Percentiles rank a stretch among this genome's conserved stretches.
These are phyloP conservation scores for Epistrophe grossulariae DNA, from an alignment of 2,888 invertebrate species.

Conservation along the genomic window DNA sequence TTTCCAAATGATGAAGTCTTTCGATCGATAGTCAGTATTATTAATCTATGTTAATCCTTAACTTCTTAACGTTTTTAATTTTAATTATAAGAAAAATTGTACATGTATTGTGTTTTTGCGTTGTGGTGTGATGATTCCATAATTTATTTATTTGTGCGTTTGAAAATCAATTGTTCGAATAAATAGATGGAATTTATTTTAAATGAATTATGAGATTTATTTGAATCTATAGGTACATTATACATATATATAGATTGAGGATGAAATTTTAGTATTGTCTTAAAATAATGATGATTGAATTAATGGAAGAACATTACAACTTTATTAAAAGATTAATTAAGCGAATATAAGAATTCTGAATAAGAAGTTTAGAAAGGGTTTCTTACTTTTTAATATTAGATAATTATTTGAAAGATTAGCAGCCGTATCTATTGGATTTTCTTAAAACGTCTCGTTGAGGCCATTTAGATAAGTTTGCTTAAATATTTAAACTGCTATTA, in stretches of 20 bases:
- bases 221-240: too few species aligned
- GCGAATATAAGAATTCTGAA: too few species aligned
- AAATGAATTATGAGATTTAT: not conserved
- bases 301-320: too few species aligned
- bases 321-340: too few species aligned
- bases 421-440: too few species aligned
- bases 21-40: slow-evolving; percentile 20
- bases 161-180: slow-evolving; percentile 22
- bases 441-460: too few species aligned
- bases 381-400: too few species aligned
- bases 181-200: slow-evolving; percentile 15
- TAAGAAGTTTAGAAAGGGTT: too few species aligned
- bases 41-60: slow-evolving; percentile 43
- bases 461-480: too few species aligned
- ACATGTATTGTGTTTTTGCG: not conserved
- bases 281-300: not conserved
- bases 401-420: too few species aligned
- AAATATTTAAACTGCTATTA: too few species aligned
- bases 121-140: slow-evolving; percentile 21
- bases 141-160: slow-evolving; percentile 37
- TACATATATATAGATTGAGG: not conserved
- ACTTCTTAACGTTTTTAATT: not conserved
- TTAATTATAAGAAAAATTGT: slow-evolving; percentile 16
- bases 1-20: slow-evolving; percentile 18
- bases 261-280: not conserved